phyloP scores from a whole-genome alignment of 2,797 vertebrate genomes.

The Anisognathus igniventris region DNA sequence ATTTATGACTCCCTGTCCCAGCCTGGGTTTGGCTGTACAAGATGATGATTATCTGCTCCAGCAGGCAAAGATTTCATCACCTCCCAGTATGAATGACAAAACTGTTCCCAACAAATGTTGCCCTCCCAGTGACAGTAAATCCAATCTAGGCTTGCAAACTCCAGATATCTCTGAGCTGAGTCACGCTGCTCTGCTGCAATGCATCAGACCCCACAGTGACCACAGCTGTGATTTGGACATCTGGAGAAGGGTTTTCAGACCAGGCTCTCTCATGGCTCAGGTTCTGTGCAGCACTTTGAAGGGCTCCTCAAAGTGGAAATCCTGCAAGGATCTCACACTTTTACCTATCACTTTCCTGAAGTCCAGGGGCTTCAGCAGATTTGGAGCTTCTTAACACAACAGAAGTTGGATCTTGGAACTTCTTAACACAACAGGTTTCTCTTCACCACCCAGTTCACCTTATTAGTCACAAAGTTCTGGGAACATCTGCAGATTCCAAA shows the following conservation, averaged over 20 bases:
- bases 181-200: neutral
- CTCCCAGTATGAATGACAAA: constrained; percentile 22
- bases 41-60: neutral
- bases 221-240: neutral
- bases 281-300: neutral
- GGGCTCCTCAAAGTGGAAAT: neutral
- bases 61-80: constrained; percentile 24
- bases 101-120: constrained; percentile 39
- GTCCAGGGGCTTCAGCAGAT: neutral
- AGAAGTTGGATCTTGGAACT: too few species aligned
- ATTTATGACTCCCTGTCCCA: neutral
- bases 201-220: neutral
- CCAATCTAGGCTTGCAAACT: neutral
- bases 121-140: constrained; percentile 40
- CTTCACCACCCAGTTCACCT: neutral
- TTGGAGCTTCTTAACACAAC: neutral
- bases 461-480: neutral
- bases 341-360: neutral
- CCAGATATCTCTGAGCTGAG: constrained; percentile 31
- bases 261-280: neutral
- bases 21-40: neutral
- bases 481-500: neutral
- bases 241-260: neutral
- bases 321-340: neutral
- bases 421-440: neutral